Conservation (phyloP, 1,140 invertebrate genomes). For the Cyclargus thomasi region DNA sequence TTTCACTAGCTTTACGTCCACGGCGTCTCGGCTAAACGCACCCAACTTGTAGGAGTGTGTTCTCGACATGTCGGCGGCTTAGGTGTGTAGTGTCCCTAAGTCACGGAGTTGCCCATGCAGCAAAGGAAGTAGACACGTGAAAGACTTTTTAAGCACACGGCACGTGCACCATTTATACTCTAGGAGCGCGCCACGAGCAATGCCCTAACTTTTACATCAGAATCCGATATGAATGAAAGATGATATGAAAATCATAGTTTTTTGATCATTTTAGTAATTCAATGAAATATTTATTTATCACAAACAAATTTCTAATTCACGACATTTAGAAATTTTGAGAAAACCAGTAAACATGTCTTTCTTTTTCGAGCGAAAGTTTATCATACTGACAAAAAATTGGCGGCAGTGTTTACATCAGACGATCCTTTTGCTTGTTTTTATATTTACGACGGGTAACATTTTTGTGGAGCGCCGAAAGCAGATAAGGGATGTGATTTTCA, state of each 20-base stretch:
- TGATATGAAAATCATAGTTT: slow-evolving; percentile 3
- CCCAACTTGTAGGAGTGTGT: no score
- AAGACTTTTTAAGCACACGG: neutral
- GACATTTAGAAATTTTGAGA: neutral
- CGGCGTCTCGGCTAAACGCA: no score
- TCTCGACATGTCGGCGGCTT: no score
- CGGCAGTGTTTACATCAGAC: no score
- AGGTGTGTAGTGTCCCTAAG: no score
- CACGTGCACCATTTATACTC: neutral
- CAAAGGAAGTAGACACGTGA: neutral
- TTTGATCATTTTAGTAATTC: neutral
- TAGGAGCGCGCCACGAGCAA: neutral
- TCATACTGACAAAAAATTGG: neutral
- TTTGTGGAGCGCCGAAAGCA: no score
- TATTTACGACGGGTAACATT: neutral
- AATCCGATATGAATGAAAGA: neutral
- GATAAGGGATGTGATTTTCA: no score
- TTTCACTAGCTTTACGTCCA: no score
- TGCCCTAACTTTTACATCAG: neutral
- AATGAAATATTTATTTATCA: neutral
- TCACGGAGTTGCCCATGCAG: neutral
- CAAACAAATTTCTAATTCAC: slow-evolving; percentile 3
- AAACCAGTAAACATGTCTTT: neutral
- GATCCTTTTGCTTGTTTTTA: no score
- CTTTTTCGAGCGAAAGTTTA: neutral